Conservation (phyloP, 2,113 vertebrate species). For the Chlorocebus sabaeus region DNA sequence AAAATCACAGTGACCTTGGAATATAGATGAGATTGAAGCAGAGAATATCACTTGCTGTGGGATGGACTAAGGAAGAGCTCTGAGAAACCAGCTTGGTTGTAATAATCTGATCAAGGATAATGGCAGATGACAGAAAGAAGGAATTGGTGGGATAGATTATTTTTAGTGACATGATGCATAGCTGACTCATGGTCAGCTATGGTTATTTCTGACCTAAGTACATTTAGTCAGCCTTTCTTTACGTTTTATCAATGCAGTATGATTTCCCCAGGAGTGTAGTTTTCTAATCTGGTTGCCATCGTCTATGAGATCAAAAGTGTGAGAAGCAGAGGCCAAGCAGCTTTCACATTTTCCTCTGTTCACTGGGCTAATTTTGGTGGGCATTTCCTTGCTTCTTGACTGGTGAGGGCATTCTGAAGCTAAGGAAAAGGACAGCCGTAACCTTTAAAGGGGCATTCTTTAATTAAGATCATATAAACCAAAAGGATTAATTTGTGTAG, state of each 20-base stretch:
- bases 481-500: not conserved
- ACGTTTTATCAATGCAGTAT: not conserved
- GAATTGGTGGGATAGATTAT: not conserved
- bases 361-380: not conserved
- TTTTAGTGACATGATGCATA: not conserved
- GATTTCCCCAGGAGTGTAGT: not conserved
- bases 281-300: not conserved
- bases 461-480: not conserved
- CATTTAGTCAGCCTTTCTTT: not conserved
- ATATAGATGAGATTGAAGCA: not conserved
- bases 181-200: not conserved
- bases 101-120: not conserved
- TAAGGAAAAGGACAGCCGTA: not conserved
- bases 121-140: not conserved
- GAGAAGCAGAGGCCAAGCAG: not conserved
- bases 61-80: not conserved
- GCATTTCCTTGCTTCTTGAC: not conserved
- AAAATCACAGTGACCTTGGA: slow-evolving; percentile 14
- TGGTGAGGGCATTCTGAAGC: not conserved
- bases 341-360: not conserved
- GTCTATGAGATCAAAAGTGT: not conserved
- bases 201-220: not conserved
- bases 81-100: not conserved
- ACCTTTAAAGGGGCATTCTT: not conserved
- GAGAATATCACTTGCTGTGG: not conserved